These are phyloP conservation scores for Prosopocoilus inquinatus DNA, from an alignment of 2,888 invertebrate genomes.

Conservation along the genomic window DNA sequence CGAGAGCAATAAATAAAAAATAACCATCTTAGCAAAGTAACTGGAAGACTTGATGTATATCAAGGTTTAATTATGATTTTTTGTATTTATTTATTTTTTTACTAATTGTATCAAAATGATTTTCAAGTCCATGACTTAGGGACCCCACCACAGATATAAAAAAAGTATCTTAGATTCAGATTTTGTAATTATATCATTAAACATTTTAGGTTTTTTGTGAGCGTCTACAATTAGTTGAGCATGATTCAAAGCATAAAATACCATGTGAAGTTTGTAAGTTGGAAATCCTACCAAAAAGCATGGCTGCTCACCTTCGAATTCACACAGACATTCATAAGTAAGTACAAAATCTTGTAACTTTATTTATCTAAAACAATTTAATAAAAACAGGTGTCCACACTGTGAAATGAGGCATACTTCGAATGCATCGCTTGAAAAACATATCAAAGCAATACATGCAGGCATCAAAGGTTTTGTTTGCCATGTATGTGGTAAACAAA, in stretches of 20 bases:
- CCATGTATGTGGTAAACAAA: constrained; percentile 34
- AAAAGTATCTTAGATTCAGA: too few species aligned
- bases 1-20: too few species aligned
- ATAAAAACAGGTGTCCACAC: constrained; percentile 24
- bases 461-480: constrained; percentile 31
- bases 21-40: too few species aligned
- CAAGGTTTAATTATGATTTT: too few species aligned
- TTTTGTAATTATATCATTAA: too few species aligned
- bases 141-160: too few species aligned
- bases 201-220: constrained; percentile 28
- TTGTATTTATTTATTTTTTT: background rate
- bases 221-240: constrained; percentile 27
- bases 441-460: constrained; percentile 29
- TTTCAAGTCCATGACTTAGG: too few species aligned
- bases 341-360: constrained; percentile 10
- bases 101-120: background rate
- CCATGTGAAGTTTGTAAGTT: constrained; percentile 32
- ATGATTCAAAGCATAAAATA: constrained; percentile 33
- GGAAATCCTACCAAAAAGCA: constrained; percentile 32
- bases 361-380: background rate
- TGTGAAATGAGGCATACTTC: constrained; percentile 31
- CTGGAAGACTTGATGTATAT: too few species aligned
- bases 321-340: constrained; percentile 36
- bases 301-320: constrained; percentile 31
- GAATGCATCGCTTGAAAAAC: constrained; percentile 30